Base-by-base conservation (phyloP, 1,140 invertebrate genomes). In the Brachionus koreanus region DNA sequence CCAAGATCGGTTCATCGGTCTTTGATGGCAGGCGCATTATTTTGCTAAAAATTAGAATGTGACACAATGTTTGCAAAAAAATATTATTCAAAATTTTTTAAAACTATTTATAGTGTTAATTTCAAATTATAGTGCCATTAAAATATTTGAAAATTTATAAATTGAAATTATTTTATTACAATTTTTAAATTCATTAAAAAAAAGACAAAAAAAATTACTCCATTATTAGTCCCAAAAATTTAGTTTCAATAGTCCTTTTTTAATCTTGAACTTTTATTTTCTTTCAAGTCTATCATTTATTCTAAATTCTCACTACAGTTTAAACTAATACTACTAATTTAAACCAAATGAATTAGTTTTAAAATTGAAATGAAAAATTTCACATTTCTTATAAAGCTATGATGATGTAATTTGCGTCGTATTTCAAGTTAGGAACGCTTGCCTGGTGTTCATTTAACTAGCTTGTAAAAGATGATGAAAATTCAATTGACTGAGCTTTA, bases 321-420 rank as follows among this genome's bases (percentile, higher is more conserved):
- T 1, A n/a, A n/a, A n/a, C n/a, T n/a, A 29, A 2, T 29, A 29
- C 3, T 29, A 2, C 3, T 29, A 29, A 29, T 29, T 29, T 29
- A 2, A 2, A 29, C 29, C 29, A 29, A 29, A 29, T 29, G 29
- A 29, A 29, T 29, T 29, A 29, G 29, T 29, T 29, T n/a, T 29
- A 29, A 1, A 42, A 39, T 75, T 39, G 35, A 16, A n/a, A n/a
- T n/a, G 9, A 5, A 1, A 37, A 37, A 74, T 12, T n/a, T n/a
- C n/a, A 29, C 9, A 12, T 37, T n/a, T 10, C 0, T 19, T 57
- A 52, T 39, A 43, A 79, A 79, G 76, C 76, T 49, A 37, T 79
- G 76, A 79, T 79, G 76, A 79, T 79, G 76, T 79, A 79, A 79
- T 79, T 79, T 79, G 76, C 76, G 76, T 79, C 76, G 76, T 79